phyloP scores from a whole-genome alignment of 2,113 vertebrate species.

The Solenodon paradoxus region DNA sequence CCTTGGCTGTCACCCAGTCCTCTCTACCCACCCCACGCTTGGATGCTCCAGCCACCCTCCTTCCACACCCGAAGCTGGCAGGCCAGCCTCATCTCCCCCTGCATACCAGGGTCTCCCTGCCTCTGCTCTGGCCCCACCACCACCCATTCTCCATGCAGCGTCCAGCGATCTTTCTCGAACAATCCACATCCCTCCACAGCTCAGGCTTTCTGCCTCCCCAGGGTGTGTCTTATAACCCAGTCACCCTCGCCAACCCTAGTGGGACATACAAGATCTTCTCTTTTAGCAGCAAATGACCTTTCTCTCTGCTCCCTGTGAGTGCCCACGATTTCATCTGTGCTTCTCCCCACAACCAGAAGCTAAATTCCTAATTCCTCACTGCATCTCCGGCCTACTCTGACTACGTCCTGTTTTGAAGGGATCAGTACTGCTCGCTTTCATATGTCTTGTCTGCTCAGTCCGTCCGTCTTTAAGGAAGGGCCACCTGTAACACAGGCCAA shows the following conservation, averaged over 20 bases:
- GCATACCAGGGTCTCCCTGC: background rate
- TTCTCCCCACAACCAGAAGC: background rate
- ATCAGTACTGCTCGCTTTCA: too few species aligned
- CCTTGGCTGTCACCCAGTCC: accelerated
- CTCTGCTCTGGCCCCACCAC: background rate
- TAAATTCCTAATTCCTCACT: background rate
- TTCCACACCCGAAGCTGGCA: background rate
- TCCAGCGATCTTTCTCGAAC: background rate
- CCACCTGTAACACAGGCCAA: too few species aligned
- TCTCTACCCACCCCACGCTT: background rate
- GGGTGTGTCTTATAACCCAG: background rate
- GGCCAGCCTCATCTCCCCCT: background rate
- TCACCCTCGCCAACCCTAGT: background rate
- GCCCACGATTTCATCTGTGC: background rate
- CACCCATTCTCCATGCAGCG: background rate
- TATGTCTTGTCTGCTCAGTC: too few species aligned
- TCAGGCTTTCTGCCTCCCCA: background rate
- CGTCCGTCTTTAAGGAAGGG: too few species aligned
- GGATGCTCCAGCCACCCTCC: background rate
- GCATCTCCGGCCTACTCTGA: background rate
- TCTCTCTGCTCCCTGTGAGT: background rate
- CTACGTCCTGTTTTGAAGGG: too few species aligned
- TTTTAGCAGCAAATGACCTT: background rate
- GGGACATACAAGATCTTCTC: background rate
- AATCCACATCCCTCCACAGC: background rate